Evolutionary conservation across 2,113 vertebrate genomes (phyloP), one percentile per base, ranked within the genome.

Genomic region (Sorex araneus): DNA sequence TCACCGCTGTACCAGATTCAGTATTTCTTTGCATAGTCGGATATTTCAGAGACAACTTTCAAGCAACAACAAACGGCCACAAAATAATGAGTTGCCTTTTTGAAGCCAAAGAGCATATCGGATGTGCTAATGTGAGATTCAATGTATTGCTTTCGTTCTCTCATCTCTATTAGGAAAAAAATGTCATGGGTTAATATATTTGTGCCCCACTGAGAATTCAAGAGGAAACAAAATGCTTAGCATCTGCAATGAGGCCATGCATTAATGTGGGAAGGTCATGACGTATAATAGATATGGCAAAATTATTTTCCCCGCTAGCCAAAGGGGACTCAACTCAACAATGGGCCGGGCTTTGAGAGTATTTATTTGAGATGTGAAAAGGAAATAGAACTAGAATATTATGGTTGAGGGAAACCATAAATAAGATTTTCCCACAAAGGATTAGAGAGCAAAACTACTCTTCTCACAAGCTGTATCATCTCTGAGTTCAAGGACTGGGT

Each of bases 131-230:
- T 60, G 66, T 63, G n/a, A 71, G 60, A 0, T 82, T 92, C 73
- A 34, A 18, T 45, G n/a, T 30, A 60, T 82, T 57, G 10, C 57
- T 93, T 87, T 89, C 32, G 18, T 87, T 94, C 87, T 54, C 64
- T 95, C 70, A 87, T 94, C 93, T 95, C 93, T 87, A 87, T 93
- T 80, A 96, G n/a, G 67, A 93, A 92, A 93, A 91, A 93, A 91
- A 93, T 92, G 92, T 95, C 96, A 92, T 32, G 57, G 93, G 93
- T 94, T 96, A 92, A 96, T 93, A 93, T 95, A 95, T 95, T 60
- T 95, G 81, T 87, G 76, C 54, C 92, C 92, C 36, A 91, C 76
- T 91, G 94, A 96, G 89, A 97, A 95, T 94, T 95, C 89, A 96
- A 94, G 80, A 88, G 92, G 95, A 94, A 94, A 94, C 75, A 94